Percentiles rank a stretch among this genome's conserved stretches.
Evolutionary conservation across 2,113 vertebrate species (phyloP).

Genomic region (Tretioscincus oriximinensis): DNA sequence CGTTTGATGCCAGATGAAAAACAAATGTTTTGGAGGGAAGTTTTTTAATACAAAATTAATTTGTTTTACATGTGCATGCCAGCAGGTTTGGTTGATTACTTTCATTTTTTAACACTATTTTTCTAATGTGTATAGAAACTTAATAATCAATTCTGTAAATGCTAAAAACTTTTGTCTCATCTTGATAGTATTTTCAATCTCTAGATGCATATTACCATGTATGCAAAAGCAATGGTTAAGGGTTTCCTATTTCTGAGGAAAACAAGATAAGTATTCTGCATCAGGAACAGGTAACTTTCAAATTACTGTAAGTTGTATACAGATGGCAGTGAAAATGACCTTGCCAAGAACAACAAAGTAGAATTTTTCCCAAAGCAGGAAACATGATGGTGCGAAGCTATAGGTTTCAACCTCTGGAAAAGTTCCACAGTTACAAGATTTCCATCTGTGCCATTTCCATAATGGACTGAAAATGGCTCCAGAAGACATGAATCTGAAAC

Average conservation of each 20-base stretch:
- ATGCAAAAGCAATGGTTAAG: background rate
- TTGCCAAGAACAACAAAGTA: too few relatives aligned
- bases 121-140: conserved; percentile 60
- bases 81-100: conserved; percentile 55
- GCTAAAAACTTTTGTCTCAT: conserved; percentile 22
- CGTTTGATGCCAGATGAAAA: conserved; percentile 78
- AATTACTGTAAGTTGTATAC: too few relatives aligned
- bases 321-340: too few relatives aligned
- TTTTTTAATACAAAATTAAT: conserved; percentile 77
- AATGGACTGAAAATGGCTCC: too few relatives aligned
- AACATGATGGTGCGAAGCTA: too few relatives aligned
- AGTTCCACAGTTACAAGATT: too few relatives aligned
- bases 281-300: too few relatives aligned
- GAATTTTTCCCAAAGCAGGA: too few relatives aligned
- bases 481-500: too few relatives aligned
- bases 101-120: conserved; percentile 35
- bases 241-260: background rate
- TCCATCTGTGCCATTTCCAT: too few relatives aligned
- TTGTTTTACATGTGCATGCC: conserved; percentile 70
- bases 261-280: too few relatives aligned
- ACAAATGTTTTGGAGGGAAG: conserved; percentile 73
- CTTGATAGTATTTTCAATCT: background rate
- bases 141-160: conserved; percentile 20
- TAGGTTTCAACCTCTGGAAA: too few relatives aligned
- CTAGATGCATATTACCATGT: background rate